Conservation (phyloP, 2,888 invertebrate genomes). For the Eupithecia exiguata region DNA sequence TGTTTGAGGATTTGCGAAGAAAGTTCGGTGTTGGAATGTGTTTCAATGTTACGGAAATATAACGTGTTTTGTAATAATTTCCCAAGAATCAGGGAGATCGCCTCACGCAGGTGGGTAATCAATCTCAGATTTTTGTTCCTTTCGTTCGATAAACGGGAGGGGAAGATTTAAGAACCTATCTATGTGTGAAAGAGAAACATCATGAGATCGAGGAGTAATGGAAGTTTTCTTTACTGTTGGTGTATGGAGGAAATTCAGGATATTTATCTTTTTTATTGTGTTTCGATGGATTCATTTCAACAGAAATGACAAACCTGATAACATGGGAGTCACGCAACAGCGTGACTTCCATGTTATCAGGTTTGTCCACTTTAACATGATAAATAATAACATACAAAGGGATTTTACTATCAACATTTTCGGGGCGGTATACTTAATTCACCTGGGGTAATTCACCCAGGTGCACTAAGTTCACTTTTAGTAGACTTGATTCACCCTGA, state of each 20-base stretch:
- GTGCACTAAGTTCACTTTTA: no score
- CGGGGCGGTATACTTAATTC: no score
- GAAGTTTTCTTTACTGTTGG: constrained; percentile 33
- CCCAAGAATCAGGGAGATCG: constrained; percentile 38
- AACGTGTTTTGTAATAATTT: constrained; percentile 25
- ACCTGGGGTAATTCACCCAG: no score
- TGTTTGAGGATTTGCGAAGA: constrained; percentile 1
- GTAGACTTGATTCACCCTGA: no score
- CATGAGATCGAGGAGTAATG: constrained; percentile 51
- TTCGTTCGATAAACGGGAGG: constrained; percentile 27
- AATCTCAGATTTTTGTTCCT: constrained; percentile 59
- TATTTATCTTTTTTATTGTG: constrained; percentile 31
- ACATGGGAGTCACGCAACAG: no score
- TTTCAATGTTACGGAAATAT: constrained; percentile 24
- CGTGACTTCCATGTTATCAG: background rate
- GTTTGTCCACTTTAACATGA: background rate
- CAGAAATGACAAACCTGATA: no score
- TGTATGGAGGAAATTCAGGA: constrained; percentile 31
- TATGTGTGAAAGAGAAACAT: constrained; percentile 40
- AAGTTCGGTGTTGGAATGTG: constrained; percentile 24
- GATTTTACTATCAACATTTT: no score
- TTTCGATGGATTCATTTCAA: constrained; percentile 15
- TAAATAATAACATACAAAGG: background rate
- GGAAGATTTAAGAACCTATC: background rate
- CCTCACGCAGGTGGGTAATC: constrained; percentile 58